Evolutionary conservation across 2,888 invertebrate genomes (phyloP).

Genomic region (Meteorus colon): DNA sequence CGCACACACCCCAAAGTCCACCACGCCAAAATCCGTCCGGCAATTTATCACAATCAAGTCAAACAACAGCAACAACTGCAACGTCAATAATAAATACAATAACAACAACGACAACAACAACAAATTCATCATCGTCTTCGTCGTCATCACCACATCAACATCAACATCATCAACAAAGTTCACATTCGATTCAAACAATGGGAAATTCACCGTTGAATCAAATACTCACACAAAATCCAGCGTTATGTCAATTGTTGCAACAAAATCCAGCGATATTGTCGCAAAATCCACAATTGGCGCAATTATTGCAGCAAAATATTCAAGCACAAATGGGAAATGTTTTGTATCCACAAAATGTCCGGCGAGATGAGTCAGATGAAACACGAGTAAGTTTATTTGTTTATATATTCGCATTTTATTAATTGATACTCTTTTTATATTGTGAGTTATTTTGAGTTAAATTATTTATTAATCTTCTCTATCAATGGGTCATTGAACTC

Average conservation of each 20-base stretch:
- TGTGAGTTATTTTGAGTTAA: not conserved
- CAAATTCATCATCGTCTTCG: not conserved
- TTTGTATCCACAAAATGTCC: conserved; percentile 62
- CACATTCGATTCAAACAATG: conserved; percentile 57
- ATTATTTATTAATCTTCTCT: conserved; percentile 19
- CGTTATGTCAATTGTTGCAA: conserved; percentile 68
- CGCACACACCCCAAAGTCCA: conserved; percentile 71
- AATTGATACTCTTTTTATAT: conserved; percentile 1
- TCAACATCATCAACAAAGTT: conserved; percentile 40
- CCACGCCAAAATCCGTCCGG: conserved; percentile 65
- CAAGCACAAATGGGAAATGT: conserved; percentile 70
- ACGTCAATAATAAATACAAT: conserved; percentile 42
- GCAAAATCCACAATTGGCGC: conserved; percentile 69
- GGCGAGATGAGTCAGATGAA: conserved; percentile 66
- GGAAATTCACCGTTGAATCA: conserved; percentile 67
- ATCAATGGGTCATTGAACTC: conserved; percentile 22
- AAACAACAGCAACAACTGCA: conserved; percentile 60
- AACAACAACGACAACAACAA: conserved; percentile 20
- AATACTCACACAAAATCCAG: conserved; percentile 69
- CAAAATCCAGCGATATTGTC: conserved; percentile 69
- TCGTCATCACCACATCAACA: not conserved
- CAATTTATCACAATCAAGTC: conserved; percentile 63
- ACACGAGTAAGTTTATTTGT: conserved; percentile 63
- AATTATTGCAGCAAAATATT: conserved; percentile 70
- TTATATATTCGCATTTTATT: not conserved